Evolutionary conservation across 2,888 invertebrate species (phyloP), one percentile per base, ranked within the genome.

Genomic region (Miltochrista miniata): DNA sequence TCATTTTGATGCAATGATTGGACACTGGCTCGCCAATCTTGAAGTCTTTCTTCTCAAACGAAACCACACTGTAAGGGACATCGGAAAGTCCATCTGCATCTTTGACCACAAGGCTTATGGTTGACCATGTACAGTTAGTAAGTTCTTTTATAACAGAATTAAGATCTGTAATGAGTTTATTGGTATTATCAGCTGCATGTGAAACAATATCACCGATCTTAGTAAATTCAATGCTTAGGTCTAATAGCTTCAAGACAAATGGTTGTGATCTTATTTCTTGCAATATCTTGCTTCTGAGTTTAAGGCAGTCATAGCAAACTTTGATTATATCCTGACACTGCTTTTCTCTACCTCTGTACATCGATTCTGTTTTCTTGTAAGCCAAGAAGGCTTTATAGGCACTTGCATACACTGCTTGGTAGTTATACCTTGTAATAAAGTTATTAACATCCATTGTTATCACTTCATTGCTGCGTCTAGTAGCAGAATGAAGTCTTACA

Each of bases 281-380:
- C 37, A 94, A 72, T 51, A 93, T 85, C 65, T 81, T 87, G 59
- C 89, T 92, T 61, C 93, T 87, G 4, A 90, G 71, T 73, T 92
- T 93, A 0, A 94, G 76, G 52, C 93, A 93, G 48, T 93, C 87
- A 58, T 93, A 93, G 33, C 94, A 83, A 40, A 93, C 75, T 71
- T 92, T 93, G 15, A 92, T 90, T 68, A 94, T 93, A 37, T 92
- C 90, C 48, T 81, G 79, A 59, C 92, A 92, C 61, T 90, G 89
- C 36, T 79, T 84, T 38, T 89, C 88, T 61, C 80, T 81, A 18
- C 79, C 79, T 67, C 85, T 85, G 49, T 82, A 83, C 37, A 76
- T 78, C 44, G 72, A 76, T 49, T 85, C 84, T 63, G 76, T 83
- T 64, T 81, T 86, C 59, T 83, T 88, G 62, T 91, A 83, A 39